Evolutionary conservation across 2,888 invertebrate species (phyloP).

Genomic region (Oxystoma pomonae): DNA sequence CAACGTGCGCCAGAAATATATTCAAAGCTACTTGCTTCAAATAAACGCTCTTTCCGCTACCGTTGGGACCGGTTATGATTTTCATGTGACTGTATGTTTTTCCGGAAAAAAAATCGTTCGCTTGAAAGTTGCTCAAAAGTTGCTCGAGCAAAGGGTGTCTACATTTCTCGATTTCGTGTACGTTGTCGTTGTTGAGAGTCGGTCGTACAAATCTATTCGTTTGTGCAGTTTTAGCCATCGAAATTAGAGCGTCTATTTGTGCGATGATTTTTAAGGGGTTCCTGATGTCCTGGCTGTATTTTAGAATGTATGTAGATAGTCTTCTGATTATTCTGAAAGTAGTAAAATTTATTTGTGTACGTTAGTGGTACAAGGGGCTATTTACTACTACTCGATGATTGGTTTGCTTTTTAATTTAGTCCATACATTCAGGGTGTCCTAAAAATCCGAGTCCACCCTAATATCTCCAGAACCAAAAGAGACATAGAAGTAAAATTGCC

Average conservation of each 20-base stretch:
- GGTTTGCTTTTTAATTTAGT: too few species aligned
- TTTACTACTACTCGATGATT: too few species aligned
- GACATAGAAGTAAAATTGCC: too few species aligned
- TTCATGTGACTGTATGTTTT: constrained; percentile 58
- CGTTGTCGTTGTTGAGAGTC: constrained; percentile 38
- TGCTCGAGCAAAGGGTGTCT: constrained; percentile 74
- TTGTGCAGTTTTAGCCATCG: constrained; percentile 43
- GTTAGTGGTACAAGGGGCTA: too few species aligned
- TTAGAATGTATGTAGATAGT: constrained; percentile 39
- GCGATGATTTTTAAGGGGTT: constrained; percentile 40
- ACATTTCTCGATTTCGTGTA: constrained; percentile 47
- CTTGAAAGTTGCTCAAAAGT: constrained; percentile 62
- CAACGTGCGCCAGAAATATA: constrained; percentile 82
- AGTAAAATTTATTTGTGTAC: not conserved
- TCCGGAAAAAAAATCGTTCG: constrained; percentile 67
- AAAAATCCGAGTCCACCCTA: too few species aligned
- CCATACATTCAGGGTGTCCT: too few species aligned
- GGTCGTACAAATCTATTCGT: constrained; percentile 43
- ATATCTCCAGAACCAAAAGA: too few species aligned
- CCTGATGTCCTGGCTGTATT: constrained; percentile 40
- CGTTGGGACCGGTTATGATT: constrained; percentile 81
- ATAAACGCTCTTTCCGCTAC: constrained; percentile 89
- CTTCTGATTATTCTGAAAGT: constrained; percentile 56
- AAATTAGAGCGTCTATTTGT: constrained; percentile 44
- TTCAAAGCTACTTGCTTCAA: constrained; percentile 79